These are phyloP conservation scores for Bagarius yarrelli DNA, from an alignment of 2,113 vertebrate species.

Conservation along the genomic window DNA sequence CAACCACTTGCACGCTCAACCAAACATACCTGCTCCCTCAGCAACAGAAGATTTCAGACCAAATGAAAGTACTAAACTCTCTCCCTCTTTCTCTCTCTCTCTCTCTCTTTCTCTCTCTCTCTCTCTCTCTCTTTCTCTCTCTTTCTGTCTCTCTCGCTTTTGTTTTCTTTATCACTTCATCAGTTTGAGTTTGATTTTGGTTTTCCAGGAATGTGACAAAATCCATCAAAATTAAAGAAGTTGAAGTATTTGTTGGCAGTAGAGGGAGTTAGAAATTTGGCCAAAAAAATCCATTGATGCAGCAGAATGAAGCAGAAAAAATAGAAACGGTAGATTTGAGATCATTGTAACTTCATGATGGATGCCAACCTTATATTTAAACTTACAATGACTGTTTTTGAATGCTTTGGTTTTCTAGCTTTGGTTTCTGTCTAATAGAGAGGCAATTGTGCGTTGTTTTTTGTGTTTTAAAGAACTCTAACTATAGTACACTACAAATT, in stretches of 20 bases:
- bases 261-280: neutral
- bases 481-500: neutral
- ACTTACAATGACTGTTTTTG: neutral
- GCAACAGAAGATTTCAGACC: conserved; percentile 67
- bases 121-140: neutral
- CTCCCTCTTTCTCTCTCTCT: neutral
- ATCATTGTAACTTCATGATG: neutral
- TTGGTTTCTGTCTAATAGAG: neutral
- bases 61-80: conserved; percentile 62
- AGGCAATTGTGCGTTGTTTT: neutral
- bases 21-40: conserved; percentile 63
- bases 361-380: conserved; percentile 10
- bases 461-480: neutral
- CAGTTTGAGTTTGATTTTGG: neutral
- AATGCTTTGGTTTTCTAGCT: neutral
- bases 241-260: conserved; percentile 14
- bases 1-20: conserved; percentile 46
- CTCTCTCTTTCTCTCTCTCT: neutral
- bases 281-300: neutral
- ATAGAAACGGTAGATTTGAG: neutral
- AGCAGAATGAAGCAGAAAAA: neutral
- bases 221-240: conserved; percentile 6
- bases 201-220: neutral
- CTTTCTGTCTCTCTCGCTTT: neutral
- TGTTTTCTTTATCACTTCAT: too few species aligned